A percentile compares a stretch with the other conserved stretches of the same genome.
Evolutionary conservation across 2,797 vertebrate genomes (phyloP).

Genomic region (Rhynchonycteris naso): DNA sequence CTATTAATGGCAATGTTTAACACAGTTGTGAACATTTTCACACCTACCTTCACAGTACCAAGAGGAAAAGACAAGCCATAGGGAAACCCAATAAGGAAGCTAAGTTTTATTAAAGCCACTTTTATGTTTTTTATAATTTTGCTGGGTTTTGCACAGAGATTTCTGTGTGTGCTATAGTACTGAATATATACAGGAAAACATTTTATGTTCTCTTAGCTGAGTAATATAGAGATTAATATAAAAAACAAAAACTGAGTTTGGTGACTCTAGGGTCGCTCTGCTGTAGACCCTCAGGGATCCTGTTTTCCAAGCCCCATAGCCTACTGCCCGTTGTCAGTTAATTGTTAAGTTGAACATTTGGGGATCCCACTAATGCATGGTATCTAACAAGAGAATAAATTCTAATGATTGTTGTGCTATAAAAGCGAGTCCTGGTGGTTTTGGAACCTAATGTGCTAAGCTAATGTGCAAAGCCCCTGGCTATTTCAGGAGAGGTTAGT

Average conservation of each 20-base stretch:
- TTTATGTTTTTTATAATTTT: conserved; percentile 40
- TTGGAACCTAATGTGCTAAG: conserved; percentile 48
- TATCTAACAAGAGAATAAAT: conserved; percentile 22
- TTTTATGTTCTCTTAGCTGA: not conserved
- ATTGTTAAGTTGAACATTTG: not conserved
- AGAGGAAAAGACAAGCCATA: not conserved
- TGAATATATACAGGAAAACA: not conserved
- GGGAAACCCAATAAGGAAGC: not conserved
- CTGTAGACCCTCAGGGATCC: not conserved
- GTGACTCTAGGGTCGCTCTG: not conserved
- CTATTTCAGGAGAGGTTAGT: conserved; percentile 60
- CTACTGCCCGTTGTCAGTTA: not conserved
- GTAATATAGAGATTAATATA: not conserved
- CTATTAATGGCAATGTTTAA: conserved; percentile 59
- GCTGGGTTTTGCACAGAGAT: conserved; percentile 31
- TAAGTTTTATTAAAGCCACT: not conserved
- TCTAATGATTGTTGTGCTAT: not conserved
- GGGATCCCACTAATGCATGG: not conserved
- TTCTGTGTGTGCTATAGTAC: not conserved
- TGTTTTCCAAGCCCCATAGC: not conserved
- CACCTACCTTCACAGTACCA: not conserved
- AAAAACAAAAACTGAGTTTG: not conserved
- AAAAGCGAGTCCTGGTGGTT: not conserved
- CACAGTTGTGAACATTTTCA: conserved; percentile 8
- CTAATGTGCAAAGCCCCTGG: not conserved